Evolutionary conservation across 2,888 invertebrate species (phyloP).

Genomic region (Ectemnius lituratus): DNA sequence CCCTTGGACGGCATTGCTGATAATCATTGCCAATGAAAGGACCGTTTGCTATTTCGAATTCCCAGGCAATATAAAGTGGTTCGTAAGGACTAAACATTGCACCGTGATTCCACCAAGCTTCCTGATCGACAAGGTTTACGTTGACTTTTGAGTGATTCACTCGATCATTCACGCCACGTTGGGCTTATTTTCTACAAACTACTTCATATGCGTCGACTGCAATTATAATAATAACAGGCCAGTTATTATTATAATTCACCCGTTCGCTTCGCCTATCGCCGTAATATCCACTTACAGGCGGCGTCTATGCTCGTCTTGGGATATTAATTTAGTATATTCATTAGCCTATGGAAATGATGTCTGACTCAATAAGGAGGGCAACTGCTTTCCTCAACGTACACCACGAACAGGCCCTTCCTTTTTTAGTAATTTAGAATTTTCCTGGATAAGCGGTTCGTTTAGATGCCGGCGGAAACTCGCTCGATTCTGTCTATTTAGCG

Average conservation of each 20-base stretch:
- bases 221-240: conserved; percentile 52
- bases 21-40: no score
- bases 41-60: no score
- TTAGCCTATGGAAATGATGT: conserved; percentile 74
- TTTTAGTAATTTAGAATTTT: not conserved
- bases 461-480: no score
- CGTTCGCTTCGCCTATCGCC: conserved; percentile 58
- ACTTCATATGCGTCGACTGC: not conserved
- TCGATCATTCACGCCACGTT: not conserved
- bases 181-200: not conserved
- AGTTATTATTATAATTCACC: conserved; percentile 77
- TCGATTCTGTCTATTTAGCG: no score
- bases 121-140: no score
- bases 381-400: not conserved
- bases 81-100: no score
- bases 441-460: not conserved
- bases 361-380: not conserved
- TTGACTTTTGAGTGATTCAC: no score
- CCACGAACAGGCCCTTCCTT: not conserved
- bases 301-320: conserved; percentile 68
- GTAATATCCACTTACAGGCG: conserved; percentile 54
- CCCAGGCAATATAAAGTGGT: no score
- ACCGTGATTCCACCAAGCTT: no score
- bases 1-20: not conserved
- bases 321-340: conserved; percentile 77